Evolutionary conservation across 2,113 vertebrate genomes (phyloP), one percentile per base, ranked within the genome.

Genomic region (Xenopus laevis): DNA sequence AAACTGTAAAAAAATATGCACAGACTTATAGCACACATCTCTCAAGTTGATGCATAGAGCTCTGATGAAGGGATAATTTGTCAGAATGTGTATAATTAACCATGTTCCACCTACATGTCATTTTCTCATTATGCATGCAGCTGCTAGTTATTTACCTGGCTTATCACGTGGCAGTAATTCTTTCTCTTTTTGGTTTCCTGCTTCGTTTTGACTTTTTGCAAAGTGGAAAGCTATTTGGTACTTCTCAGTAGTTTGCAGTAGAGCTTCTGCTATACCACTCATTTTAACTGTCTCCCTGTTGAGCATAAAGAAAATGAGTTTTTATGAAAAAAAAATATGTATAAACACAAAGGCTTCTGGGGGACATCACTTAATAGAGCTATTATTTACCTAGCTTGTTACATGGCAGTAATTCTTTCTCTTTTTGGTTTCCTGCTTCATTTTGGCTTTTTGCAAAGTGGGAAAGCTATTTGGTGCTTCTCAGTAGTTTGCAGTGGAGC

Each of bases 31-130:
- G 58, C 67, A 64, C 47, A 55, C 58, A 21, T 63, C 66, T 70
- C 30, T 64, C 61, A 59, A 46, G 13, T 27, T 77, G 74, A 77
- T 77, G 74, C 70, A 59, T 70, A 62, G 77, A 68, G 71, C 78
- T 78, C 33, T 21, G 76, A 76, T 2, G 30, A 59, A 77, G 72
- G 72, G 77, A 81, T 27, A 78, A 79, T 71, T 65, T 80, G 69
- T 70, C 55, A 75, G 59, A 76, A 53, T 1, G 0, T 44, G 12
- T 79, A 0, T 13, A 70, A 82, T 79, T 23, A 78, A 72, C 59
- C 47, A 16, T 63, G 78, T 72, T 69, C 74, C 64, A n/a, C 57
- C 78, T 76, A 74, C 62, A 5, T 55, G 66, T 61, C 79, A 46
- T 62, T 50, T 62, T 68, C 71, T 82, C 64, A 13, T 69, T 78